A percentile compares a stretch with the other conserved stretches of the same genome.
Evolutionary conservation across 2,888 invertebrate species (phyloP).

Genomic region (Lithodes maja): DNA sequence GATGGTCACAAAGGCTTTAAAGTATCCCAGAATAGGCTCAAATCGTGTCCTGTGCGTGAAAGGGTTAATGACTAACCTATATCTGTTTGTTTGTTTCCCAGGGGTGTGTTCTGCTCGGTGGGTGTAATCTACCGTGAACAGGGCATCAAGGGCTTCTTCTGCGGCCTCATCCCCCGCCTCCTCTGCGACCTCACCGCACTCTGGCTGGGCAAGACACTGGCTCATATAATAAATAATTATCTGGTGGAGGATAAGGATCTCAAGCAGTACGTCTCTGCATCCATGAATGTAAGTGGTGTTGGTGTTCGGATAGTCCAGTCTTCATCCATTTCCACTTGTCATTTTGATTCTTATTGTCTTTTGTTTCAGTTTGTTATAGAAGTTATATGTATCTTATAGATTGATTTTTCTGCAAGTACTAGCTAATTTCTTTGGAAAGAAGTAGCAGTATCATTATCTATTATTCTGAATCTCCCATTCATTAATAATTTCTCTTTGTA

Average conservation of each 20-base stretch:
- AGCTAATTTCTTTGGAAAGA: too few species aligned
- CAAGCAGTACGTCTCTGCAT: conserved; percentile 78
- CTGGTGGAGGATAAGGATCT: conserved; percentile 83
- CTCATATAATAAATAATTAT: conserved; percentile 87
- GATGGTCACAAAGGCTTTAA: too few species aligned
- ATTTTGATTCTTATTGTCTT: too few species aligned
- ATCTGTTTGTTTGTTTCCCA: conserved; percentile 74
- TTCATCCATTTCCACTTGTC: too few species aligned
- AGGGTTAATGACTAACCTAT: too few species aligned
- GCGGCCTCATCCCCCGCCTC: conserved; percentile 90
- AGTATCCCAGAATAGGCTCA: too few species aligned
- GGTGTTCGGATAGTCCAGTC: too few species aligned
- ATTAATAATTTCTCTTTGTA: too few species aligned
- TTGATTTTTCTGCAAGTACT: too few species aligned
- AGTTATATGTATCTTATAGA: neutral
- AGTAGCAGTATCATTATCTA: too few species aligned
- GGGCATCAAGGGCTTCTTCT: conserved; percentile 90
- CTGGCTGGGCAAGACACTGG: conserved; percentile 84
- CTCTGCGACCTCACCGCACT: conserved; percentile 88
- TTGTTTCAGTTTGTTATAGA: neutral
- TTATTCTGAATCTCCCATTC: too few species aligned
- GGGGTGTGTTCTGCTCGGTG: conserved; percentile 85
- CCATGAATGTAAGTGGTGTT: conserved; percentile 78
- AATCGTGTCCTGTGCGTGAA: too few species aligned
- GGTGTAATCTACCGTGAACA: conserved; percentile 88